Percentiles rank a stretch among this genome's conserved stretches.
phyloP scores from a whole-genome alignment of 2,797 vertebrate genomes.

The Semaprochilodus insignis region DNA sequence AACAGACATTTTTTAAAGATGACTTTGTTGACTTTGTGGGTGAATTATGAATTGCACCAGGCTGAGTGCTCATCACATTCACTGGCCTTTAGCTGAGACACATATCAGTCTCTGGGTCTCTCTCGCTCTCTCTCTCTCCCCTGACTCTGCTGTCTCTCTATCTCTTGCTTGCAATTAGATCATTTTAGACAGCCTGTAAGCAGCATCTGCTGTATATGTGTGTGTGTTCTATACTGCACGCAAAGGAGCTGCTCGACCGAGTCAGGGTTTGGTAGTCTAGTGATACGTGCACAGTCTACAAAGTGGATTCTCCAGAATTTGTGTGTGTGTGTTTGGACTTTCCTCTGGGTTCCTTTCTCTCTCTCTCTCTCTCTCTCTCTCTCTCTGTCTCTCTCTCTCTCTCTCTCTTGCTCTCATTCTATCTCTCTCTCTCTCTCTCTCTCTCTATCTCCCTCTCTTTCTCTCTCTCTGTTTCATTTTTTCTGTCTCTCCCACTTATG shows the following conservation, averaged over 20 bases:
- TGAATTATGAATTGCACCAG: background rate
- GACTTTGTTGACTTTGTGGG: no score
- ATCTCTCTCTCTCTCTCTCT: constrained; percentile 16
- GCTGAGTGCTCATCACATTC: background rate
- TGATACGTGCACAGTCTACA: constrained; percentile 52
- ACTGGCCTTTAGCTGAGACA: background rate
- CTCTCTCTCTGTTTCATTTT: constrained; percentile 1
- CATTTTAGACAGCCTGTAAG: constrained; percentile 8
- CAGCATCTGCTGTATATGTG: constrained; percentile 8
- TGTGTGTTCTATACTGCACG: constrained; percentile 13
- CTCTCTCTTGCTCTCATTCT: background rate
- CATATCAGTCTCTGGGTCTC: background rate
- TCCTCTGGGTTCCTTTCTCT: constrained; percentile 5
- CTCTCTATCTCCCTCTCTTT: background rate
- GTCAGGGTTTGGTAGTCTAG: constrained; percentile 43
- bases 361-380: background rate
- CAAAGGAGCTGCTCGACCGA: constrained; percentile 34
- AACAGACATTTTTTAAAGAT: no score
- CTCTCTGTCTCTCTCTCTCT: background rate
- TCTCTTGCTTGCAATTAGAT: background rate
- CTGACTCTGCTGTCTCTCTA: background rate
- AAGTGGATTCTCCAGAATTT: constrained; percentile 38
- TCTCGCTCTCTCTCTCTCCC: background rate
- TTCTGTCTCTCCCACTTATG: constrained; percentile 8
- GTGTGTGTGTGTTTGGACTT: background rate